Conservation (phyloP, 1,140 invertebrate genomes). For the Thaumatotibia leucotreta region DNA sequence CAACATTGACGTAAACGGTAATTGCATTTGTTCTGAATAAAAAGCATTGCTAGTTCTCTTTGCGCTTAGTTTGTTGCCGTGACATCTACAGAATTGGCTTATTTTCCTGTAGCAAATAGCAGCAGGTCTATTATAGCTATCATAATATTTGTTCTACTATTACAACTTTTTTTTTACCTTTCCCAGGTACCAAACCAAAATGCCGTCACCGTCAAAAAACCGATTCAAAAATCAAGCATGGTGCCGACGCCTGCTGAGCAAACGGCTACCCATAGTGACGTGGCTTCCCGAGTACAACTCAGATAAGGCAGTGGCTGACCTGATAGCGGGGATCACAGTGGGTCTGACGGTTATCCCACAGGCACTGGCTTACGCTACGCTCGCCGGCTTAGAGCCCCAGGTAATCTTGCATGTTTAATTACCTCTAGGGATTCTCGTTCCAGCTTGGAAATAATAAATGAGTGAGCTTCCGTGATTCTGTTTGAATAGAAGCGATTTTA, state of each 20-base stretch:
- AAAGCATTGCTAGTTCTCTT: too few relatives aligned
- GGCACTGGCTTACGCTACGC: conserved; percentile 89
- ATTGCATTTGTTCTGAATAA: too few relatives aligned
- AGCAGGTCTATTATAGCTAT: too few relatives aligned
- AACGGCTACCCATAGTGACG: conserved; percentile 64
- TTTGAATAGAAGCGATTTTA: neutral
- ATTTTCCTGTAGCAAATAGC: too few relatives aligned
- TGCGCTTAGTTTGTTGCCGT: too few relatives aligned
- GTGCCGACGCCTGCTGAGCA: conserved; percentile 51
- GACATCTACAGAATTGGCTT: too few relatives aligned
- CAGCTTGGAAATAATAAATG: neutral
- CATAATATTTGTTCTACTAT: too few relatives aligned
- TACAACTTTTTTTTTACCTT: conserved; percentile 14
- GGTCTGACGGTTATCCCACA: conserved; percentile 94
- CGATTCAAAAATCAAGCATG: conserved; percentile 55
- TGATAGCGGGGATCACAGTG: conserved; percentile 90
- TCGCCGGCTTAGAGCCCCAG: conserved; percentile 89
- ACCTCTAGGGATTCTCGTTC: neutral
- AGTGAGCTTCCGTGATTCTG: neutral
- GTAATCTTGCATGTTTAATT: conserved; percentile 61
- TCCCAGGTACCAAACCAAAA: conserved; percentile 33
- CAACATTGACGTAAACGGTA: too few relatives aligned
- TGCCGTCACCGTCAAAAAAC: conserved; percentile 66
- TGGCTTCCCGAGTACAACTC: conserved; percentile 86
- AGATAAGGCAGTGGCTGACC: conserved; percentile 84